Base-by-base conservation (phyloP, 2,888 invertebrate genomes). In the Heteromurus nitidus region DNA sequence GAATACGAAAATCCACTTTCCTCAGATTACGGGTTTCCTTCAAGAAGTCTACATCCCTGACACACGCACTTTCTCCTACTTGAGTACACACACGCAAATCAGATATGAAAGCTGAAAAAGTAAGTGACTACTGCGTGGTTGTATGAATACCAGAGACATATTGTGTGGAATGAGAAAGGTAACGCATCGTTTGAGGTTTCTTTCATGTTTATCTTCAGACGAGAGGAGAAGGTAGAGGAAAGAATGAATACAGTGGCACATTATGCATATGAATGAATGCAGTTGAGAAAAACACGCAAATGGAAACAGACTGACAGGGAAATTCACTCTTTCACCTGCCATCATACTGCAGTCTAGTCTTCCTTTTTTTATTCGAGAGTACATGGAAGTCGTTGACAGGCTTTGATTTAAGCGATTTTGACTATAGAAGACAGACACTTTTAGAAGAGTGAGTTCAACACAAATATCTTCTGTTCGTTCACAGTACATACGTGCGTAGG, bases 1-100 rank as follows among this genome's bases (percentile, higher is more conserved):
- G 72, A 72, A 72, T 72, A 62, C 62, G 60, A n/a, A 72, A 72
- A 72, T 72, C 60, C 72, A 72, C 62, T 72, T 62, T 72, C 62
- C 42, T n/a, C 42, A 72, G 72, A 72, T 72, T 72, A 72, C 13
- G 47, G 42, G 22, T 70, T 58, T 58, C n/a, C 53, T 72, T 47
- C 18, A 60, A 44, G 47, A 62, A 47, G 55, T 30, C 30, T 16
- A 72, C 60, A 72, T 62, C 72, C 72, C n/a, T n/a, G n/a, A 47
- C n/a, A 47, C 47, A 72, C 72, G 28, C 72, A 72, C 31, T 53
- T 69, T 58, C 58, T 58, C 60, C 70, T 70, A 26, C 70, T 70
- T 70, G 70, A 70, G 58, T 58, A 70, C 70, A 58, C 42, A 55
- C 31, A 30, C 31, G 31, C 42, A 31, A 30, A 70, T 42, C 58